These are phyloP conservation scores for Chloromyia formosa DNA, from an alignment of 2,888 invertebrate species.

Conservation along the genomic window DNA sequence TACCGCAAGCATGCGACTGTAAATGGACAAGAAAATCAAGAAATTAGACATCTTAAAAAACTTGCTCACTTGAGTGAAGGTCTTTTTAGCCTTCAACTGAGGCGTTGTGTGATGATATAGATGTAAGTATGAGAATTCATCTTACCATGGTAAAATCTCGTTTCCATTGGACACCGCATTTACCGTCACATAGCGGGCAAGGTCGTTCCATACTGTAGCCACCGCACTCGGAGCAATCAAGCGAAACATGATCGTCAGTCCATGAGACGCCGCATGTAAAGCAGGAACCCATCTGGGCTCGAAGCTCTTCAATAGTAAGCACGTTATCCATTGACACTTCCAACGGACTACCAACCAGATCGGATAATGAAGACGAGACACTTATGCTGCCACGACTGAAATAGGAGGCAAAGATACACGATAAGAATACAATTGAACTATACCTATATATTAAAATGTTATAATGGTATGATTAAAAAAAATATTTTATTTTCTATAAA, in stretches of 20 bases:
- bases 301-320: slow-evolving; percentile 75
- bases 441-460: too few species aligned
- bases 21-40: slow-evolving; percentile 54
- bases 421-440: not conserved
- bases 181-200: slow-evolving; percentile 79
- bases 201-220: slow-evolving; percentile 80
- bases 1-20: slow-evolving; percentile 76
- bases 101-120: not conserved
- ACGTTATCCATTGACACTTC: slow-evolving; percentile 65
- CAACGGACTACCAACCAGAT: slow-evolving; percentile 62
- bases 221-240: slow-evolving; percentile 82
- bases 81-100: not conserved
- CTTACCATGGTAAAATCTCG: slow-evolving; percentile 80
- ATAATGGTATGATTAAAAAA: too few species aligned
- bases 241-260: slow-evolving; percentile 79
- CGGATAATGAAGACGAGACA: slow-evolving; percentile 62
- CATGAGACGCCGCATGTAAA: slow-evolving; percentile 84
- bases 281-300: slow-evolving; percentile 76
- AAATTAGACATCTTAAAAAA: slow-evolving; percentile 6
- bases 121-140: not conserved
- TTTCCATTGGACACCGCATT: slow-evolving; percentile 77
- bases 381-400: slow-evolving; percentile 62
- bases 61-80: not conserved
- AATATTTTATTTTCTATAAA: too few species aligned
- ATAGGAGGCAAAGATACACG: slow-evolving; percentile 41